Evolutionary conservation across 2,888 invertebrate genomes (phyloP).

Genomic region (Baronia brevicornis): DNA sequence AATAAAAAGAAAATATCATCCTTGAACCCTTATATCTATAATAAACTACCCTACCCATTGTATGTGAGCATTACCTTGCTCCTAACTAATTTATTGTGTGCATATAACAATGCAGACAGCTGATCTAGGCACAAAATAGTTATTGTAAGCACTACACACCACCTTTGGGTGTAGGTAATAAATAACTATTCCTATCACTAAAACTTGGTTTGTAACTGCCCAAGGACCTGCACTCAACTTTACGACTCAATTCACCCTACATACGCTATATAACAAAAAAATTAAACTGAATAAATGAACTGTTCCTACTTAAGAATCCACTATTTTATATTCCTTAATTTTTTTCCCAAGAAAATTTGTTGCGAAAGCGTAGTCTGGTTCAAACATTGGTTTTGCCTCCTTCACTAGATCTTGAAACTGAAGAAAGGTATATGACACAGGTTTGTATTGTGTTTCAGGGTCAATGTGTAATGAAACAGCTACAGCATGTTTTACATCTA

Average conservation of each 20-base stretch:
- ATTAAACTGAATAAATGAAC: slow-evolving; percentile 18
- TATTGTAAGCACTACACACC: too few species aligned
- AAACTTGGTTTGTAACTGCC: too few species aligned
- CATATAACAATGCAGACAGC: too few species aligned
- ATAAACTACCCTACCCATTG: neutral
- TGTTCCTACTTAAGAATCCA: too few species aligned
- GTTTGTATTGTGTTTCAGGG: slow-evolving; percentile 27
- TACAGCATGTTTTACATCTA: slow-evolving; percentile 85
- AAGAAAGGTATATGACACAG: slow-evolving; percentile 68
- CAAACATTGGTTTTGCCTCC: slow-evolving; percentile 54
- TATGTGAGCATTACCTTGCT: too few species aligned
- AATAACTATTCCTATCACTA: too few species aligned
- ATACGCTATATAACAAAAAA: slow-evolving; percentile 10
- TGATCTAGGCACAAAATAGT: too few species aligned
- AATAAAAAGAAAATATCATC: neutral
- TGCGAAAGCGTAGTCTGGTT: slow-evolving; percentile 73
- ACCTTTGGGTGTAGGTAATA: too few species aligned
- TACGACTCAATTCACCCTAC: too few species aligned
- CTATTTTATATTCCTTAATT: slow-evolving; percentile 40
- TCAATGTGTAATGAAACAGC: slow-evolving; percentile 79
- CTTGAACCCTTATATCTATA: neutral
- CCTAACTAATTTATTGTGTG: too few species aligned
- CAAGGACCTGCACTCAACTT: too few species aligned
- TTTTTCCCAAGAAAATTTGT: slow-evolving; percentile 75
- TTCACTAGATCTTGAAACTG: slow-evolving; percentile 77